Evolutionary conservation across 2,113 vertebrate genomes (phyloP).

Genomic region (Balaenoptera acutorostrata): DNA sequence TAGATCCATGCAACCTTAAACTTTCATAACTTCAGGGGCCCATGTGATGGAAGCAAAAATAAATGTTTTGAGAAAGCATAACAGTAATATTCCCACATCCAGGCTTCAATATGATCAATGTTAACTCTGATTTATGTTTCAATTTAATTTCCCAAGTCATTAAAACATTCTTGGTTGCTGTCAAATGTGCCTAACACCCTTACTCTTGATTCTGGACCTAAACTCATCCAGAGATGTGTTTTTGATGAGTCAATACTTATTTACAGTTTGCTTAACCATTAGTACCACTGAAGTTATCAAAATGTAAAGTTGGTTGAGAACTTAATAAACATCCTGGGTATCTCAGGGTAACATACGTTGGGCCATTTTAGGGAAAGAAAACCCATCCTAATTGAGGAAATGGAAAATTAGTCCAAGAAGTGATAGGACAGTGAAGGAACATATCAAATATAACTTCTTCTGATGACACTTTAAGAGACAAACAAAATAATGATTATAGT

Average conservation of each 20-base stretch:
- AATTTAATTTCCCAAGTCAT: neutral
- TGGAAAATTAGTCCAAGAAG: neutral
- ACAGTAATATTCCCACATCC: neutral
- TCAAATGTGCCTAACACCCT: neutral
- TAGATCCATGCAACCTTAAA: neutral
- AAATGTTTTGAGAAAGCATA: neutral
- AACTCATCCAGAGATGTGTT: neutral
- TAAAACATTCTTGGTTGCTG: neutral
- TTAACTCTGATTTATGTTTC: neutral
- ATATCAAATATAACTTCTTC: neutral
- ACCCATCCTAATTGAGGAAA: neutral
- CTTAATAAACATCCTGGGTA: neutral
- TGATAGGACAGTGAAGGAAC: neutral
- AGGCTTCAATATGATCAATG: neutral
- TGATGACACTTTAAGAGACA: neutral
- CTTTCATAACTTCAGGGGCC: neutral
- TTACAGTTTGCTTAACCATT: neutral
- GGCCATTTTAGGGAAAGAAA: neutral
- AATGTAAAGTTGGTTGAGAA: conserved; percentile 32
- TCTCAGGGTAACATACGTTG: conserved; percentile 9
- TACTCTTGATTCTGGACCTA: neutral
- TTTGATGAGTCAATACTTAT: neutral
- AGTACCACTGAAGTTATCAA: conserved; percentile 16
- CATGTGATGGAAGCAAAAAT: neutral
- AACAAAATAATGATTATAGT: neutral